Evolutionary conservation across 2,888 invertebrate species (phyloP).

Genomic region (Geophilus truncorum): DNA sequence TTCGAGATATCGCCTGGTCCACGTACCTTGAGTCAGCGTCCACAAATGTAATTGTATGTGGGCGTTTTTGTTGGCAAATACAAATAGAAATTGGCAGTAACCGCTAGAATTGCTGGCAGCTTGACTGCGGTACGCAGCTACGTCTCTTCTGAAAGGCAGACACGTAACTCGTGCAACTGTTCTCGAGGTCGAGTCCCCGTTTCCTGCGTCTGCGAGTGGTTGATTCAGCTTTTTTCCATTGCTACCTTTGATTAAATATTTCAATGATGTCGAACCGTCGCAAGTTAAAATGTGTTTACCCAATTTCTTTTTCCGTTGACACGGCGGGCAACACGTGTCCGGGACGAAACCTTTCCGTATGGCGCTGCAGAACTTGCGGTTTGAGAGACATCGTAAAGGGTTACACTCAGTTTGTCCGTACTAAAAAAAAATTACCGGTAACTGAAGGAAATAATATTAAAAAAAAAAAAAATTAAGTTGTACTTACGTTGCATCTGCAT

Average conservation of each 20-base stretch:
- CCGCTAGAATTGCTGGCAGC: conserved; percentile 15
- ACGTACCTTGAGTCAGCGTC: conserved; percentile 10
- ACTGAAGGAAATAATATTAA: background rate
- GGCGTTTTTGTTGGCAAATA: conserved; percentile 10
- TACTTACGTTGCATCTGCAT: background rate
- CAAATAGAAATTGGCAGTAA: conserved; percentile 25
- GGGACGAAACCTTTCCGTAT: background rate
- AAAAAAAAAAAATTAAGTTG: background rate
- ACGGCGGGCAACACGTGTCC: background rate
- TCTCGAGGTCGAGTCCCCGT: background rate
- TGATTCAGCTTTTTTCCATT: background rate
- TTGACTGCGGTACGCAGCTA: conserved; percentile 1
- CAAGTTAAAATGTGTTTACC: background rate
- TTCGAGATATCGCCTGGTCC: background rate
- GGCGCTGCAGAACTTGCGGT: background rate
- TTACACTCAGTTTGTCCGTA: background rate
- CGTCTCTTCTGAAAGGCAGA: background rate
- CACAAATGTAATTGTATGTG: background rate
- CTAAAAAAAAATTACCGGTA: too few species aligned
- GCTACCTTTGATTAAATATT: background rate
- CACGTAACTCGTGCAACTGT: background rate
- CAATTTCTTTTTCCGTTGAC: background rate
- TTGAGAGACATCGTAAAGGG: background rate
- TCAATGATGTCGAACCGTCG: background rate
- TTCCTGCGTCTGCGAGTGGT: background rate